Evolutionary conservation across 1,140 invertebrate species (phyloP).

Genomic region (Drosophila truncata): DNA sequence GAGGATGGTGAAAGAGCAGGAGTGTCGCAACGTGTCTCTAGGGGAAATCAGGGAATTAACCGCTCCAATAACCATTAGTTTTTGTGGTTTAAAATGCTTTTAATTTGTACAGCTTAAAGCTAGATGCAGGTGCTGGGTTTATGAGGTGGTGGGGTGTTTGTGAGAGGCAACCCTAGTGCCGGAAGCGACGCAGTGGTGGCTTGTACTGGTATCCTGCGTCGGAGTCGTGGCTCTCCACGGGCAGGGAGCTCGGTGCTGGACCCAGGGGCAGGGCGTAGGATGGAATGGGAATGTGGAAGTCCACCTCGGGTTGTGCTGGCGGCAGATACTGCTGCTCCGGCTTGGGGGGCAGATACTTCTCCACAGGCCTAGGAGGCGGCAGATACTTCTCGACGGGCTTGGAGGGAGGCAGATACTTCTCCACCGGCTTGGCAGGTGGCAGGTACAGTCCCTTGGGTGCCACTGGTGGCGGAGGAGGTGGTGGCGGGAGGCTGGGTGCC

Average conservation of each 20-base stretch:
- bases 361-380: conserved; percentile 45
- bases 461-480: conserved; percentile 59
- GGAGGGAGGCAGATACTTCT: conserved; percentile 50
- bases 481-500: conserved; percentile 59
- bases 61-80: background rate
- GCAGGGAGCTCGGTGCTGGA: conserved; percentile 31
- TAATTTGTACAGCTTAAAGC: conserved; percentile 63
- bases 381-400: conserved; percentile 50
- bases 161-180: conserved; percentile 37
- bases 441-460: conserved; percentile 35
- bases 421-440: conserved; percentile 43
- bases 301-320: conserved; percentile 16
- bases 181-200: conserved; percentile 60
- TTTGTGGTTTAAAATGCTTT: conserved; percentile 48
- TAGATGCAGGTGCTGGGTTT: conserved; percentile 42
- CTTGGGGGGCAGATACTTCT: conserved; percentile 38
- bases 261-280: conserved; percentile 66
- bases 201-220: conserved; percentile 61
- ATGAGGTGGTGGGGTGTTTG: conserved; percentile 18
- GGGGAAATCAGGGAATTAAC: background rate
- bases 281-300: conserved; percentile 68
- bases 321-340: conserved; percentile 25
- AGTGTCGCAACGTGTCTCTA: conserved; percentile 42
- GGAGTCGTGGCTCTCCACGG: conserved; percentile 23
- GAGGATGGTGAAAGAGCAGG: conserved; percentile 36